Percentiles rank a stretch among this genome's conserved stretches.
phyloP scores from a whole-genome alignment of 2,113 vertebrate species.

The Garra rufa region DNA sequence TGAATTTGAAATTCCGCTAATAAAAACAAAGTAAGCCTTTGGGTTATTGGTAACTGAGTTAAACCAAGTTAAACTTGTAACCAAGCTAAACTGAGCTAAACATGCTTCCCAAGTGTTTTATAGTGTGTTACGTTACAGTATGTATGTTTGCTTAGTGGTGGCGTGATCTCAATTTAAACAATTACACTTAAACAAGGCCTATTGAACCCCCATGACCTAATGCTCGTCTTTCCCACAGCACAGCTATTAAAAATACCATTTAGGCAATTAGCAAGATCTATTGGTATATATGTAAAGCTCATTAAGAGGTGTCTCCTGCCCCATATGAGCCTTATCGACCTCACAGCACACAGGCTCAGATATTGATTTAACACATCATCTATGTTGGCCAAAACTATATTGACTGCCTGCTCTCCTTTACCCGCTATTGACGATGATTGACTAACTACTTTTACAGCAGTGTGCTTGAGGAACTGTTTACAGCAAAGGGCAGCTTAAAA shows the following conservation, averaged over 20 bases:
- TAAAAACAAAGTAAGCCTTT: too few relatives aligned
- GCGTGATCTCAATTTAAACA: neutral
- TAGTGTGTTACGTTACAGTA: neutral
- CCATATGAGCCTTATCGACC: constrained; percentile 31
- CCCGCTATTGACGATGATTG: neutral
- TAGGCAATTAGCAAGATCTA: constrained; percentile 50
- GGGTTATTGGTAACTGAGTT: neutral
- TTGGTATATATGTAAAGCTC: constrained; percentile 44
- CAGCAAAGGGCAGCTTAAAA: constrained; percentile 26
- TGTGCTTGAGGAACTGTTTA: neutral
- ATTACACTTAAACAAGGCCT: neutral
- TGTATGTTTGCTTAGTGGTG: neutral
- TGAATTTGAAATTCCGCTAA: too few relatives aligned
- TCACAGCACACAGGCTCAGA: constrained; percentile 14
- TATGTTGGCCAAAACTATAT: neutral
- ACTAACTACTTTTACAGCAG: constrained; percentile 29
- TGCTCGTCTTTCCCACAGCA: neutral
- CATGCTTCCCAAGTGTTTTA: neutral
- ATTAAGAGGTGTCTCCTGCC: constrained; percentile 42
- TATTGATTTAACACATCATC: constrained; percentile 29
- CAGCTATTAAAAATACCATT: constrained; percentile 49
- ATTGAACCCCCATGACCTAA: constrained; percentile 24
- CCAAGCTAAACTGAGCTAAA: neutral
- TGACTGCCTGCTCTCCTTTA: neutral
- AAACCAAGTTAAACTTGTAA: too few relatives aligned